phyloP scores from a whole-genome alignment of 2,113 vertebrate species.

The Anoura caudifer region DNA sequence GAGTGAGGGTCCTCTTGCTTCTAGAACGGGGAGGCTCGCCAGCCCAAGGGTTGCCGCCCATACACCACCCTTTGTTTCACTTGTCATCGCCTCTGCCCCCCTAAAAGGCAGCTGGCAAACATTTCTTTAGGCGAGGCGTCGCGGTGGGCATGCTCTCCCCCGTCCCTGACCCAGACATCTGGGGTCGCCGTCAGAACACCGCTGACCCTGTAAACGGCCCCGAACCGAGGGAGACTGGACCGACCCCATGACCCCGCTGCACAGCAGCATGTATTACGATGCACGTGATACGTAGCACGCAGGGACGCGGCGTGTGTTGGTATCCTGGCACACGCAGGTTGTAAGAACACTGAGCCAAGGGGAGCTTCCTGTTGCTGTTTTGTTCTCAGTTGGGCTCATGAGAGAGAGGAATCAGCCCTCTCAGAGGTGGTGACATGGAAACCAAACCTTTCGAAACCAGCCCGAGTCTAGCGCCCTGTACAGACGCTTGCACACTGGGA shows the following conservation, averaged over 20 bases:
- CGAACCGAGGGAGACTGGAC: neutral
- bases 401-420: constrained; percentile 42
- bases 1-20: neutral
- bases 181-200: neutral
- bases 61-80: neutral
- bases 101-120: neutral
- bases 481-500: neutral
- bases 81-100: neutral
- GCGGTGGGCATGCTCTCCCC: neutral
- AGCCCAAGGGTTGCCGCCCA: fast-evolving
- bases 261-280: neutral
- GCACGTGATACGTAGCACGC: fast-evolving
- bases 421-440: neutral
- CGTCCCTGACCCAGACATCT: neutral
- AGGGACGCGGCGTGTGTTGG: neutral
- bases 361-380: constrained; percentile 4
- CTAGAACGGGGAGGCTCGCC: neutral
- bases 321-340: neutral
- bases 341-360: neutral
- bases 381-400: neutral
- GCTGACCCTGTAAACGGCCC: neutral
- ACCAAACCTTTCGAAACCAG: constrained; percentile 28
- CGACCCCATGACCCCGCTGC: neutral
- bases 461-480: neutral
- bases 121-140: neutral